A percentile compares a stretch with the other conserved stretches of the same genome.
These are phyloP conservation scores for Nasua narica DNA, from an alignment of 2,797 vertebrate genomes.

Conservation along the genomic window DNA sequence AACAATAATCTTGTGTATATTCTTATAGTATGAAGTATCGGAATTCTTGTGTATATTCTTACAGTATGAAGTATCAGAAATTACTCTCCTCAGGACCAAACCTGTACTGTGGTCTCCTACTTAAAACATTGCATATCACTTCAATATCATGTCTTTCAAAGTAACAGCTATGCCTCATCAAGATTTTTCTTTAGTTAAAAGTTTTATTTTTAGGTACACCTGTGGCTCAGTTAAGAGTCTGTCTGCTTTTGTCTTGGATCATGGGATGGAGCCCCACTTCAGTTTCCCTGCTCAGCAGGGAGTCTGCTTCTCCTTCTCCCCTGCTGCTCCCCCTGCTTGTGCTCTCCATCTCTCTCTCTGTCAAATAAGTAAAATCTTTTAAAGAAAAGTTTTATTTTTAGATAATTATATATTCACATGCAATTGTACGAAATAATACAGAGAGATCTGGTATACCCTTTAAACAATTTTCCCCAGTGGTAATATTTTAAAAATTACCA, in stretches of 20 bases:
- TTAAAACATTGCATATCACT: neutral
- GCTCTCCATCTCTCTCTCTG: too few relatives aligned
- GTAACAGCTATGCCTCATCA: neutral
- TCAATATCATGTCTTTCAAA: neutral
- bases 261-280: too few relatives aligned
- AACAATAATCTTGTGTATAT: neutral
- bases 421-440: neutral
- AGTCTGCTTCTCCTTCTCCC: too few relatives aligned
- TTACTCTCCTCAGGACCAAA: neutral
- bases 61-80: neutral
- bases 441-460: neutral
- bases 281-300: too few relatives aligned
- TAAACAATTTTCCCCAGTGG: neutral
- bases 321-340: too few relatives aligned
- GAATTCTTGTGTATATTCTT: neutral
- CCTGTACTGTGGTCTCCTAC: neutral
- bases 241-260: too few relatives aligned
- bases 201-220: neutral
- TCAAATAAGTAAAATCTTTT: neutral
- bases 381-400: neutral
- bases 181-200: neutral
- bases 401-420: neutral
- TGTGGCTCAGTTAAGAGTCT: too few relatives aligned
- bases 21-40: neutral
- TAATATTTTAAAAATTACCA: neutral